Base-by-base conservation (phyloP, 2,113 vertebrate species). In the Mixornis gularis region DNA sequence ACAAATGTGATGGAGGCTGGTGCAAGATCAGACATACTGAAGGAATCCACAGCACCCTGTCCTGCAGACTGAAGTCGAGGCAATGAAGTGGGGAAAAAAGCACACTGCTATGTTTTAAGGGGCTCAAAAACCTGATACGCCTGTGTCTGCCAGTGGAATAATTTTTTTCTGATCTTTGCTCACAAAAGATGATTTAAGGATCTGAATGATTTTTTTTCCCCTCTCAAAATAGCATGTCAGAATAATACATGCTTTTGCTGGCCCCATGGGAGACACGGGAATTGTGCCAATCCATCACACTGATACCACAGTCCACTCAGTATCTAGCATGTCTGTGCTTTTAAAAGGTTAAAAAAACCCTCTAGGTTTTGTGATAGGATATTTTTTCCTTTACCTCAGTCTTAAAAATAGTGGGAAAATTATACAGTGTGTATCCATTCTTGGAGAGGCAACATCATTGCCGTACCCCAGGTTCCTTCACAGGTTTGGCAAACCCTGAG, bases 131-230 rank as follows among this genome's bases (percentile, higher is more conserved):
- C 7, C 63, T 52, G 25, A 6, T 6, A 68, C 0, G 4, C 41
- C 38, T 20, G 5, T 41, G 63, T 78, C 83, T 51, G 56, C 48
- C 34, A 49, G 51, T 41, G 12, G 24, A 59, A 26, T 41, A 72
- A 41, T 13, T 26, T 65, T 68, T 74, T 88, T 80, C 79, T 93
- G 64, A 78, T 74, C 79, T 84, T 88, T 79, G 48, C 79, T 71
- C 11, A 59, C 41, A 68, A 29, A 73, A 91, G n/a, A 55, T 63
- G 43, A 86, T 60, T 81, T 78, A 74, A 55, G 30, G n/a, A 55
- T 46, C 32, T 63, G 56, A 77, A 82, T 66, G 10, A 79, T 62
- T 66, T 76, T 74, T 58, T 40, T 20, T 4, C 19, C 12, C 8
- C 41, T 60, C 53, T 29, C 13, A 43, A 62, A 72, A 60, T 13